A percentile compares a stretch with the other conserved stretches of the same genome.
Conservation (phyloP, 2,113 vertebrate genomes). For the Natator depressus region DNA sequence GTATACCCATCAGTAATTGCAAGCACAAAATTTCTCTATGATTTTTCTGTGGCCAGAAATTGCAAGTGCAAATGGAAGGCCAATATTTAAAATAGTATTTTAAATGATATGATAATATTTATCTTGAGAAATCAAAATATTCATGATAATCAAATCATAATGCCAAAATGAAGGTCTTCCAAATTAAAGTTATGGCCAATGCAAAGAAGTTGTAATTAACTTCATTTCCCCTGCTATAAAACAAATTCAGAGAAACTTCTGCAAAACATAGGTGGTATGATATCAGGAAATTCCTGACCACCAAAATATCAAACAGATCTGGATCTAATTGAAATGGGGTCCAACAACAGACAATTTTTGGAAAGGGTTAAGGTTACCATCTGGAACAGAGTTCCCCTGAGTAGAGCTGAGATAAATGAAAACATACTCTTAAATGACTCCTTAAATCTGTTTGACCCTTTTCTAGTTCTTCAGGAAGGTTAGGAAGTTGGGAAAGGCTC, state of each 20-base stretch:
- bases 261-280: constrained; percentile 14
- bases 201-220: neutral
- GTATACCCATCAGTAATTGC: neutral
- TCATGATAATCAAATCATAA: neutral
- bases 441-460: constrained; percentile 54
- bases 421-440: constrained; percentile 43
- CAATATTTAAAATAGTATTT: neutral
- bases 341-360: constrained; percentile 43
- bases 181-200: neutral
- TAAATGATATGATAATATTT: neutral
- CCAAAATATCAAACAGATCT: constrained; percentile 33
- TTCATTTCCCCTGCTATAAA: neutral
- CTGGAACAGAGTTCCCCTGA: constrained; percentile 44
- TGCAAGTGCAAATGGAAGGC: neutral
- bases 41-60: neutral
- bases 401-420: constrained; percentile 54
- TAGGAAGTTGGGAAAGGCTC: constrained; percentile 45
- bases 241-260: neutral
- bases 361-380: constrained; percentile 57
- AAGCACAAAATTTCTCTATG: neutral
- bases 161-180: neutral
- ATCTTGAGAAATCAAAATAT: neutral
- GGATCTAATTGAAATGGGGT: constrained; percentile 23
- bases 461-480: constrained; percentile 49
- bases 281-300: constrained; percentile 47